Evolutionary conservation across 1,140 invertebrate genomes (phyloP), one percentile per base, ranked within the genome.

Genomic region (Trichoplusia ni): DNA sequence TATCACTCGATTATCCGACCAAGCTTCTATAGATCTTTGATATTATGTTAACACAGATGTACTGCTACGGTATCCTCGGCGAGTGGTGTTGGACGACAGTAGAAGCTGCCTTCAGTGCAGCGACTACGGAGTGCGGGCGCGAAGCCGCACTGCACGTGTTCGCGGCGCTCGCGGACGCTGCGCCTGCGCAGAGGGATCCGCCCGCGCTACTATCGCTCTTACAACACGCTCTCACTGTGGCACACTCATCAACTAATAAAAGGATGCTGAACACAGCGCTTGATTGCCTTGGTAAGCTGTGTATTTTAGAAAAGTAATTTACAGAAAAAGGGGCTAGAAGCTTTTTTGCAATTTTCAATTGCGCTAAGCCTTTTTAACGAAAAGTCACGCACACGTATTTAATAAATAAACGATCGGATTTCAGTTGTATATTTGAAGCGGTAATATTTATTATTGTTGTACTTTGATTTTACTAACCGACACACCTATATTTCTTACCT

Each of bases 131-230:
- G 42, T 81, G 86, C 47, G 95, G 94, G 92, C 93, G 94, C 65
- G 92, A 98, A 81, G 94, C 96, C 1, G 94, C 94, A 37, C 92
- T 98, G 66, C 96, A 96, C 90, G 95, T 95, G 31, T 96, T 97
- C 80, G 92, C 93, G 40, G 95, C 97, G 16, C 90, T 98, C 3
- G 94, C 96, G 0, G 96, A 97, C 81, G 94, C 93, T 64, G 93
- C 96, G 11, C 93, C 93, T 31, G 80, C 91, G 8, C 42, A 62
- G 86, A 95, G 66, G 93, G 51, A 93, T 42, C 84, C 97, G 33
- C 93, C 96, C 82, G 89, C 92, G 59, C 92, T 97, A 8, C 90
- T 96, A 4, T 92, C 60, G 93, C 93, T 97, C 8, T 89, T 96
- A 2, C 92, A 77, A 83, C 93, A 81, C 91, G 96, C 71, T 92